Evolutionary conservation across 2,797 vertebrate genomes (phyloP), one percentile per base, ranked within the genome.

Genomic region (Lagorchestes hirsutus): DNA sequence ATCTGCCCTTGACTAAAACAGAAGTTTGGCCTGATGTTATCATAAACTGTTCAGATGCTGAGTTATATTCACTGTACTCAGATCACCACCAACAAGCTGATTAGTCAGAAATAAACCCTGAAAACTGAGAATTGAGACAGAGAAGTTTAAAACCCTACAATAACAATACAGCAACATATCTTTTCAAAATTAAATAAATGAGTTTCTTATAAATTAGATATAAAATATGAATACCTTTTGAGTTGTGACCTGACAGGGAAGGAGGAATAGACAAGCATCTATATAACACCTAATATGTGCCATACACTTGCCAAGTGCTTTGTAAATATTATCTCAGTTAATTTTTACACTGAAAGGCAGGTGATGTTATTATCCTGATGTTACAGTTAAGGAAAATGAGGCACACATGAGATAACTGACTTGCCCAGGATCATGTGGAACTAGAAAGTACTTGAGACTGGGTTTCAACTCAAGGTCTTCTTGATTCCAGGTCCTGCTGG

Each of bases 101-200:
- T 12, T 29, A 12, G 22, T 59, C 3, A 1, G 29, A 59, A 59
- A 67, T n/a, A 67, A 67, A 67, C 34, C 14, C 34, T 67, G 62
- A 67, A 67, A n/a, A n/a, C 34, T n/a, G 34, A 67, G 14, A n/a
- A n/a, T n/a, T 18, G 5, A n/a, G 62, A 18, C 31, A 67, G 34
- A 34, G 14, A n/a, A 67, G 5, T 18, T n/a, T n/a, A 67, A 67
- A 67, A 67, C 12, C 14, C 92, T 16, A 94, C 31, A 59, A 12
- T 0, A 93, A 4, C 14, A 95, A 55, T 67, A 24, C 28, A 94
- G 52, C 1, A 90, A 28, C 91, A 10, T 54, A 92, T 94, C 57
- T 90, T 54, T 58, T 92, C 91, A 74, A 92, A 57, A 55, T 91
- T 52, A 57, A 92, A 67, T 55, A 91, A 31, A 94, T 6, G 31